These are phyloP conservation scores for Tetramorium bicarinatum DNA, from an alignment of 2,888 invertebrate genomes.

Conservation along the genomic window DNA sequence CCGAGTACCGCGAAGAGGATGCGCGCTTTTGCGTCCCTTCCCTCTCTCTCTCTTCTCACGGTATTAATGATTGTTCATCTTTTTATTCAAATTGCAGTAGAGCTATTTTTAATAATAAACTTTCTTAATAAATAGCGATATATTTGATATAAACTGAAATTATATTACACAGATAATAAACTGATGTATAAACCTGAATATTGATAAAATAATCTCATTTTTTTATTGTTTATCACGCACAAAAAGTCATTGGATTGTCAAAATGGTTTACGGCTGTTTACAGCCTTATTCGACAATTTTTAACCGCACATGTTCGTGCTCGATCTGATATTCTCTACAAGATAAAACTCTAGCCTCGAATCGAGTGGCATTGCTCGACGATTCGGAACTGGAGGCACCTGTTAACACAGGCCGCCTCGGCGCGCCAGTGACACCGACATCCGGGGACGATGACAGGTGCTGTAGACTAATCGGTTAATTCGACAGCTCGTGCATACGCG, in stretches of 20 bases:
- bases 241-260: neutral
- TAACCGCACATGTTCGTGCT: neutral
- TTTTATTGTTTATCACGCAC: neutral
- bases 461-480: constrained; percentile 75
- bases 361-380: constrained; percentile 53
- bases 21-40: neutral
- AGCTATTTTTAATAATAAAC: neutral
- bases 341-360: constrained; percentile 41
- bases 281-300: neutral
- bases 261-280: neutral
- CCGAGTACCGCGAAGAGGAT: neutral
- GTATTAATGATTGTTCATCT: neutral
- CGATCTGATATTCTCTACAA: neutral
- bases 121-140: neutral
- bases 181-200: too few species aligned
- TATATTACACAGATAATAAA: too few species aligned
- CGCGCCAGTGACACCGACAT: constrained; percentile 60
- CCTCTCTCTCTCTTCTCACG: neutral
- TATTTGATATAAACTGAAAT: neutral
- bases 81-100: neutral
- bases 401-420: constrained; percentile 66
- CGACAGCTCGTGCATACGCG: constrained; percentile 67
- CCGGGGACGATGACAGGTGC: constrained; percentile 68
- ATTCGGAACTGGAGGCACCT: constrained; percentile 72
- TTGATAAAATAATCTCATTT: neutral